A percentile compares a stretch with the other conserved stretches of the same genome.
Evolutionary conservation across 2,797 vertebrate species (phyloP).

Genomic region (Anabas testudineus): DNA sequence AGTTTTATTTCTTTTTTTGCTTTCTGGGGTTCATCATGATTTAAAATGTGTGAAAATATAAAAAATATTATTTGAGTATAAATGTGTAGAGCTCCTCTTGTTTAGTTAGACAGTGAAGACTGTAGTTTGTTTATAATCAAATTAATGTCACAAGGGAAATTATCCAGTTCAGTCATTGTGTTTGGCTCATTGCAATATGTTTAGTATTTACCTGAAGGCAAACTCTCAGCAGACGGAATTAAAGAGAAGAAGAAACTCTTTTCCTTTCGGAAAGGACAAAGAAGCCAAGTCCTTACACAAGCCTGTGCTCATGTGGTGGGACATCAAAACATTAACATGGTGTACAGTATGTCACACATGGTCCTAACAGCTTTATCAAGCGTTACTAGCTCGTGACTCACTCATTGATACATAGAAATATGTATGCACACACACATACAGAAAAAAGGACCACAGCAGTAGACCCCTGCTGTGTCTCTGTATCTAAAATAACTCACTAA

Average conservation of each 20-base stretch:
- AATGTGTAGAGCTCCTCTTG: background rate
- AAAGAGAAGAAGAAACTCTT: background rate
- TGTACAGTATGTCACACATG: background rate
- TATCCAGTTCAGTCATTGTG: background rate
- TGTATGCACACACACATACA: background rate
- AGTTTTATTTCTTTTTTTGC: background rate
- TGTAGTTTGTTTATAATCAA: slow-evolving; percentile 4
- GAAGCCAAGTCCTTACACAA: background rate
- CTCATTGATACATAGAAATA: slow-evolving; percentile 2
- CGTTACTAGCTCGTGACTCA: slow-evolving; percentile 6
- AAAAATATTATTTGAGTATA: background rate
- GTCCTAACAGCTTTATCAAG: background rate
- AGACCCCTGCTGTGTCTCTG: slow-evolving; percentile 43
- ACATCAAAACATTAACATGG: background rate
- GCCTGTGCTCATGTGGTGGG: background rate
- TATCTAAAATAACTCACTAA: slow-evolving; percentile 62
- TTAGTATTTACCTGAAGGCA: slow-evolving; percentile 8
- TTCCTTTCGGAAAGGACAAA: background rate
- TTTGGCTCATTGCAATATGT: background rate
- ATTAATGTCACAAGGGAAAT: slow-evolving; percentile 10
- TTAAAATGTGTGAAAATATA: too few relatives aligned
- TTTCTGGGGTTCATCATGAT: too few relatives aligned
- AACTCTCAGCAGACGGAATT: background rate
- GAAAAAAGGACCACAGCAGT: background rate
- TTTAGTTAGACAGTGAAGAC: background rate